Evolutionary conservation across 1,140 invertebrate species (phyloP).

Genomic region (Leptinotarsa lineolata): DNA sequence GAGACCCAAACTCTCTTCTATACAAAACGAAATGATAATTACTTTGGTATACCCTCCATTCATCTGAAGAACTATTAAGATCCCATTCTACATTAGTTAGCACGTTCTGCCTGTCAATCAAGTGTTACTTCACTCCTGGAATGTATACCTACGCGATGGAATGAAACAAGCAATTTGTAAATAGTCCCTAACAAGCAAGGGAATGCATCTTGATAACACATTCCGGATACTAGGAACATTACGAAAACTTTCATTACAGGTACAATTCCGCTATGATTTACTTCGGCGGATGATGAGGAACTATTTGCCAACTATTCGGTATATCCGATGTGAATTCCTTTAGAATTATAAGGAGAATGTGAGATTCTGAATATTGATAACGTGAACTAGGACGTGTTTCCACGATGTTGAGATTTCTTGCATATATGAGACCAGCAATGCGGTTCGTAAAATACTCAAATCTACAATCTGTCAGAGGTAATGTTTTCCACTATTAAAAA

Average conservation of each 20-base stretch:
- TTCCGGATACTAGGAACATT: not conserved
- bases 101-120: not conserved
- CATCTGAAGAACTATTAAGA: no score
- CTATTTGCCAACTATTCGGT: conserved; percentile 13
- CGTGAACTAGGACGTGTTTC: not conserved
- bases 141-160: conserved; percentile 2
- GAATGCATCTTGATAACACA: conserved; percentile 32
- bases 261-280: conserved; percentile 6
- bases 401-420: no score
- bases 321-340: not conserved
- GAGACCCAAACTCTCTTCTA: no score
- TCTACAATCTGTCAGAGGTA: no score
- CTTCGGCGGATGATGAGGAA: not conserved
- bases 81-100: no score
- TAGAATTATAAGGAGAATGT: not conserved
- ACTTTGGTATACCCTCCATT: no score
- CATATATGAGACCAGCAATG: no score
- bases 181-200: conserved; percentile 30
- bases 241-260: conserved; percentile 6
- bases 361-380: not conserved
- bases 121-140: not conserved
- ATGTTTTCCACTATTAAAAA: no score
- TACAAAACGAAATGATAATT: no score
- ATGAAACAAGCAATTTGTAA: conserved; percentile 34
- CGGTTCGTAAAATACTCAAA: no score